Evolutionary conservation across 2,113 vertebrate genomes (phyloP).

Genomic region (Charadrius vociferus): DNA sequence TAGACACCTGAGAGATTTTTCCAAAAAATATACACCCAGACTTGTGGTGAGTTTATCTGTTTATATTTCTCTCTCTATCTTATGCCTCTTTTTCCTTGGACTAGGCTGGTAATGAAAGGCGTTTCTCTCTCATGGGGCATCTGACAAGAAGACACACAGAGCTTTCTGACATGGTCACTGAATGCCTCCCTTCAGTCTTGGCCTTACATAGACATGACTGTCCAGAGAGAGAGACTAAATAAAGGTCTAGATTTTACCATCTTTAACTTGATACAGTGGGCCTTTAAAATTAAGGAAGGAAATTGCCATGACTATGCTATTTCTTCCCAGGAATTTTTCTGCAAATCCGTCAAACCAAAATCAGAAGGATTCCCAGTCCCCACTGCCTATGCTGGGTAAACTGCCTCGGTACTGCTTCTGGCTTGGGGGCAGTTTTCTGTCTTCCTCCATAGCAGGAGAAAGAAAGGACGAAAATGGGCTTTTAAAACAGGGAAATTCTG

Average conservation of each 20-base stretch:
- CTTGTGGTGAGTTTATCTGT: slow-evolving; percentile 20
- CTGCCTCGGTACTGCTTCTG: neutral
- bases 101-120: neutral
- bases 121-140: neutral
- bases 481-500: neutral
- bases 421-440: neutral
- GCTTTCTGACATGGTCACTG: slow-evolving; percentile 1
- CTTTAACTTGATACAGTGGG: neutral
- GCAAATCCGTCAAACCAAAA: neutral
- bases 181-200: slow-evolving; percentile 49
- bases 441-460: neutral
- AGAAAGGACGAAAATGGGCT: neutral
- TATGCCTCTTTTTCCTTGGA: neutral
- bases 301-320: neutral
- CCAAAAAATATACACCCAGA: neutral
- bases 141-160: slow-evolving; percentile 4
- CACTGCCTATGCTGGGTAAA: neutral
- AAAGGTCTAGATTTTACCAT: neutral
- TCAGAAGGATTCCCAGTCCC: neutral
- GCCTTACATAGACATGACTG: neutral
- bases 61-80: neutral
- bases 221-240: slow-evolving; percentile 34
- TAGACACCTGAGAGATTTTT: neutral
- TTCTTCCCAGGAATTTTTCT: neutral
- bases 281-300: neutral